Base-by-base conservation (phyloP, 2,113 vertebrate genomes). In the Suncus etruscus region DNA sequence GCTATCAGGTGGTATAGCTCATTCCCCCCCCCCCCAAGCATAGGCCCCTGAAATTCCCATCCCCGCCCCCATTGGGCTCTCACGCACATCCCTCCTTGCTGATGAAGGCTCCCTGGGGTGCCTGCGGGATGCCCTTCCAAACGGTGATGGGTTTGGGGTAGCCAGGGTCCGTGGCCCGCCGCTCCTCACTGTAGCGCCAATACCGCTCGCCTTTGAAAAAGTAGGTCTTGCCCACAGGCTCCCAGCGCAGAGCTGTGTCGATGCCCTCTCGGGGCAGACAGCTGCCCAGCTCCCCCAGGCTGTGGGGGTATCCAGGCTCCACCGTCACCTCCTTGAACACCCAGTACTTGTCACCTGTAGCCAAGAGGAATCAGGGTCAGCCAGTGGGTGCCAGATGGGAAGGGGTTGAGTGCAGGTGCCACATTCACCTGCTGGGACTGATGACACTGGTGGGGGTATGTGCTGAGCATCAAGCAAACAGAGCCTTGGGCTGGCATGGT, bases 141-240 rank as follows among this genome's bases (percentile, higher is more conserved):
- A 99, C 98, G 0, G 98, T 98, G 97, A 99, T 99, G 94, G 99
- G 98, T 96, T 99, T 99, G 70, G 99, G 99, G 97, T 99, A 99
- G 8, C 99, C 99, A 0, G 99, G 98, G 95, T 99, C 99, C 0
- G 98, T 98, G 0, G 98, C 98, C 79, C 97, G 97, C 95, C 98
- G 99, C 96, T 99, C 99, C 97, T 99, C 99, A 0, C 99, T 99
- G 97, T 99, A 99, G 87, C 99, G 98, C 99, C 99, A 99, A 97
- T 99, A 99, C 96, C 98, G 98, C 96, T 99, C 98, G 0, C 99
- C 99, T 96, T 99, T 99, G 97, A 99, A 99, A 98, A 99, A 99
- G 97, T 99, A 99, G 3, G 99, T 99, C 94, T 99, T 99, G 58
- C 99, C 99, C 0, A 99, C 98, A 0, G 98, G 98, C 95, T 99